Base-by-base conservation (phyloP, 30 jellyfish, hydroid and myxozoan genomes). In the Pseudorhiza aurosa region DNA sequence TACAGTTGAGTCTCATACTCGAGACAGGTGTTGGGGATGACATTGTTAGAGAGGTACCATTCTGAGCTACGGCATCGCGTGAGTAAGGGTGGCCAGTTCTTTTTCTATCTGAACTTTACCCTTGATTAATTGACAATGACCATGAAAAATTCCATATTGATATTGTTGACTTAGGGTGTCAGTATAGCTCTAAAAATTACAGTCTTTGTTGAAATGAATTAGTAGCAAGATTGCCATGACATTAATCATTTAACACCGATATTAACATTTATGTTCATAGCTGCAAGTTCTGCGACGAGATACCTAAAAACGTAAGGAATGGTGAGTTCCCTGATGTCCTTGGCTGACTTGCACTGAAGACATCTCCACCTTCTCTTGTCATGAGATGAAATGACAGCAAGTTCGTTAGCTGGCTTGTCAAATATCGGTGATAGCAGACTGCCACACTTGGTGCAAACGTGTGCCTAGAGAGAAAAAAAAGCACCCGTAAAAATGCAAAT, bases 301-400 rank as follows among this genome's bases (percentile, higher is more conserved):
- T 94, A 94, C 72, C 96, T 76, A 50, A 87, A 94, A 10, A 94
- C 99, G 47, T 94, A 87, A 1, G 99, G 99, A 4, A 94, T 82
- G 2, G 87, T 72, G 30, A 94, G 40, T 58, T 84, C 88, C 62
- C 68, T 62, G 8, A 94, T 87, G 53, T 83, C 35, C 21, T 69
- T 65, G 11, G 88, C 58, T 19, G 87, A 32, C 19, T 83, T 91
- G 73, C 99, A 94, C 26, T 83, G 77, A 27, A 56, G 87, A 64
- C 99, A 94, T 15, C 77, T 35, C 96, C 97, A 94, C 58, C 95
- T 45, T 19, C 91, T 79, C 55, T 71, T 72, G 1, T 72, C 88
- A 47, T 77, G 89, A 7, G 86, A 75, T 26, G 96, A 67, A 28
- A 85, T 81, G 8, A 85, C 92, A 70, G 94, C 98, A 1, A 64